Evolutionary conservation across 1,140 invertebrate genomes (phyloP).

Genomic region (Pseudomyrmex dendroicus): DNA sequence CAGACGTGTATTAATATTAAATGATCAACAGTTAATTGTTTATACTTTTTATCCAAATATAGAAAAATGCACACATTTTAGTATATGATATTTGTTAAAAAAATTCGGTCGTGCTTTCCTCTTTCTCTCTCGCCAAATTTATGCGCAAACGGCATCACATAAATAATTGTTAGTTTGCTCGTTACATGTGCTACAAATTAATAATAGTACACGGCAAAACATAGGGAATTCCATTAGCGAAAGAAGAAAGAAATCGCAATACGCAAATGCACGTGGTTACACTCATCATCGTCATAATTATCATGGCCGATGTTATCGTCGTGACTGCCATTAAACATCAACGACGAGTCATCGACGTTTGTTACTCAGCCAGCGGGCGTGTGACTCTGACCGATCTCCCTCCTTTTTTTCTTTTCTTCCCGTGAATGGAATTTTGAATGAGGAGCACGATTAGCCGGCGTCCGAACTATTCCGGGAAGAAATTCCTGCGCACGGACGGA

Average conservation of each 20-base stretch:
- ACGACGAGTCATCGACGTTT: conserved; percentile 36
- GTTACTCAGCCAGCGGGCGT: conserved; percentile 29
- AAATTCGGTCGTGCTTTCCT: no score
- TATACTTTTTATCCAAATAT: no score
- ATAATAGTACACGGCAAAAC: not conserved
- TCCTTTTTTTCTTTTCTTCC: conserved; percentile 5
- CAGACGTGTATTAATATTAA: no score
- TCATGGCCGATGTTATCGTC: conserved; percentile 26
- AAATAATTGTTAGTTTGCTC: no score
- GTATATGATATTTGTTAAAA: no score
- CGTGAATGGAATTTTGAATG: conserved; percentile 41
- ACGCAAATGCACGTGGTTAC: not conserved
- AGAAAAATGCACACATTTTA: no score
- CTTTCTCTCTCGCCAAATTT: no score
- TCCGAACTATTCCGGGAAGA: conserved; percentile 41
- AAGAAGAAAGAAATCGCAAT: conserved; percentile 1
- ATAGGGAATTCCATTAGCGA: not conserved
- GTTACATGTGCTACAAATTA: not conserved
- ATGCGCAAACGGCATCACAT: no score
- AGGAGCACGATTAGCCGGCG: conserved; percentile 26
- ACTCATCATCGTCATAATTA: conserved; percentile 22
- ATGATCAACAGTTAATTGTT: no score
- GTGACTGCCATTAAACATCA: conserved; percentile 18
- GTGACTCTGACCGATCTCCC: conserved; percentile 30
- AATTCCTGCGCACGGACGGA: conserved; percentile 47